phyloP scores from a whole-genome alignment of 2,888 invertebrate genomes.

The Apotomis turbidana region DNA sequence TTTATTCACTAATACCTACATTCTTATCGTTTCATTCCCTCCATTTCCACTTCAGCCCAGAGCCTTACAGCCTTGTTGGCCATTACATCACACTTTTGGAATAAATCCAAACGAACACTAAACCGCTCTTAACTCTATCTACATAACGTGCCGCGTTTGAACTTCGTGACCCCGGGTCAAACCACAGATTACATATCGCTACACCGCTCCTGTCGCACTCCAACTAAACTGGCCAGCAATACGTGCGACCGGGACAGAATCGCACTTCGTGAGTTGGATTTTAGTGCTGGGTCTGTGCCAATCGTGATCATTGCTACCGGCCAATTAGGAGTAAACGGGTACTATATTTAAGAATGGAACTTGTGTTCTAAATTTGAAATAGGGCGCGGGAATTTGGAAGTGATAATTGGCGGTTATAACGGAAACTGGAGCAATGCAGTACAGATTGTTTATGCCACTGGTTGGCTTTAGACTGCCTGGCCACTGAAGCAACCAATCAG shows the following conservation, averaged over 20 bases:
- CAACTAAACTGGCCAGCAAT: background rate
- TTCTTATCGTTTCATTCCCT: too few species aligned
- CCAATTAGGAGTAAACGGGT: slow-evolving; percentile 49
- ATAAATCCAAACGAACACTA: slow-evolving; percentile 47
- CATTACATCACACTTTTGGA: slow-evolving; percentile 48
- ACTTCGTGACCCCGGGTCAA: slow-evolving; percentile 44
- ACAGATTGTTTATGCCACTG: too few species aligned
- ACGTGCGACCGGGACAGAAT: slow-evolving; percentile 11
- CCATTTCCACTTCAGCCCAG: background rate
- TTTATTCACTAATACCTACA: too few species aligned
- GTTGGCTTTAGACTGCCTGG: too few species aligned
- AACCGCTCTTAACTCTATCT: slow-evolving; percentile 38
- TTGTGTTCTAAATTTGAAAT: slow-evolving; percentile 42
- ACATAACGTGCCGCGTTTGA: slow-evolving; percentile 46
- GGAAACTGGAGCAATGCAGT: too few species aligned
- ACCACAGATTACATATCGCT: slow-evolving; percentile 39
- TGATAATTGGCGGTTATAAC: background rate
- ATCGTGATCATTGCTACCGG: slow-evolving; percentile 50
- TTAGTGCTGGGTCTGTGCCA: slow-evolving; percentile 49
- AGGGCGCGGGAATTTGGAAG: background rate
- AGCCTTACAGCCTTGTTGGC: slow-evolving; percentile 20
- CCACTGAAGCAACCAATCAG: too few species aligned
- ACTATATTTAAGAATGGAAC: slow-evolving; percentile 44
- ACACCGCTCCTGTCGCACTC: slow-evolving; percentile 18
- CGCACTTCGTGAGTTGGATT: background rate